These are phyloP conservation scores for Flexamia atlantica DNA, from an alignment of 2,888 invertebrate species.

Conservation along the genomic window DNA sequence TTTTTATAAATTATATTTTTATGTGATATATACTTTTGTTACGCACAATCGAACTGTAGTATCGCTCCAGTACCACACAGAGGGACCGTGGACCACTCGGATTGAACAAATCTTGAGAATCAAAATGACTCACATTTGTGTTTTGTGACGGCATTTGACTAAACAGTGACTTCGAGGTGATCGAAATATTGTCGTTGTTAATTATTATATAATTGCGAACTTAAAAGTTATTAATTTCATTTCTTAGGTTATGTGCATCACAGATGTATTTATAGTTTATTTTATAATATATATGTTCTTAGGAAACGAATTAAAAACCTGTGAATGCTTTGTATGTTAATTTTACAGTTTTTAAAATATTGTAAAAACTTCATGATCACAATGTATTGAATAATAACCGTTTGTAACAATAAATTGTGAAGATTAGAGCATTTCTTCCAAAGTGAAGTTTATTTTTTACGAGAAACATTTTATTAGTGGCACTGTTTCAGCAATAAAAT, in stretches of 20 bases:
- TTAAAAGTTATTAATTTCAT: conserved; percentile 42
- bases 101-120: conserved; percentile 21
- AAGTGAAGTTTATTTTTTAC: no score
- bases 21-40: conserved; percentile 13
- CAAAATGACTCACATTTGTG: conserved; percentile 46
- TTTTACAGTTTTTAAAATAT: conserved; percentile 13
- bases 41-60: conserved; percentile 31
- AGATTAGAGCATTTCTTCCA: no score
- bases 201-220: conserved; percentile 47
- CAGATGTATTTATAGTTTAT: conserved; percentile 49
- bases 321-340: conserved; percentile 54
- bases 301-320: conserved; percentile 49
- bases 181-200: conserved; percentile 49
- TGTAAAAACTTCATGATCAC: conserved; percentile 33
- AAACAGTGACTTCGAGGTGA: conserved; percentile 40
- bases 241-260: conserved; percentile 45
- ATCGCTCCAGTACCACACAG: conserved; percentile 34
- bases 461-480: neutral
- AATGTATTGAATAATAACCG: conserved; percentile 26
- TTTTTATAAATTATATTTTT: conserved; percentile 39
- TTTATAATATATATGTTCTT: conserved; percentile 51
- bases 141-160: conserved; percentile 42
- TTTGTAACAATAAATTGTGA: no score
- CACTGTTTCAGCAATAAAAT: conserved; percentile 4
- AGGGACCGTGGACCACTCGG: neutral